These are phyloP conservation scores for Steinernema khuongi DNA, from an alignment of 1,140 invertebrate genomes.

Conservation along the genomic window DNA sequence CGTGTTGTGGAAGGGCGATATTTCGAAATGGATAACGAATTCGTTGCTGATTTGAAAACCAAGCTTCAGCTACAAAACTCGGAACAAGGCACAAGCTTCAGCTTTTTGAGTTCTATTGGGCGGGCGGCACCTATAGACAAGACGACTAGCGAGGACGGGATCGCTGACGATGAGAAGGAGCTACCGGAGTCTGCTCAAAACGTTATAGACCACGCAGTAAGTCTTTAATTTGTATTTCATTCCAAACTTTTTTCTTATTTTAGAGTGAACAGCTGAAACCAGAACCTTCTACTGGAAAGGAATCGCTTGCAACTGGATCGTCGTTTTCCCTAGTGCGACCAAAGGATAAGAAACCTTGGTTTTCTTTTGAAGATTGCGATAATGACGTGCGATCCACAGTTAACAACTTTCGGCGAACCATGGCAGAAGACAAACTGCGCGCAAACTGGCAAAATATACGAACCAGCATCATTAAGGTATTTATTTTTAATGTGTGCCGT, in stretches of 20 bases:
- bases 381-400: not conserved
- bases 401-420: not conserved
- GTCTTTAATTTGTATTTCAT: not conserved
- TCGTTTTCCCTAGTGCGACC: not conserved
- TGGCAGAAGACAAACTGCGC: not conserved
- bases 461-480: not conserved
- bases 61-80: not conserved
- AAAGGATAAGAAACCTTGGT: not conserved
- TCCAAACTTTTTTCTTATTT: not conserved
- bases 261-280: not conserved
- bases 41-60: not conserved
- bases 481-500: not conserved
- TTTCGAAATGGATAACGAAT: not conserved
- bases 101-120: constrained; percentile 5
- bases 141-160: not conserved
- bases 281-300: not conserved
- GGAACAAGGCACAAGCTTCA: not conserved
- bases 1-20: not conserved
- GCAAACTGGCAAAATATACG: not conserved
- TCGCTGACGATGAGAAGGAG: not conserved
- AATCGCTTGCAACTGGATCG: not conserved
- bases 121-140: not conserved
- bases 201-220: not conserved
- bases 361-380: not conserved
- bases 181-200: not conserved